Evolutionary conservation across 2,888 invertebrate genomes (phyloP).

Genomic region (Kryphioiulus occultus): DNA sequence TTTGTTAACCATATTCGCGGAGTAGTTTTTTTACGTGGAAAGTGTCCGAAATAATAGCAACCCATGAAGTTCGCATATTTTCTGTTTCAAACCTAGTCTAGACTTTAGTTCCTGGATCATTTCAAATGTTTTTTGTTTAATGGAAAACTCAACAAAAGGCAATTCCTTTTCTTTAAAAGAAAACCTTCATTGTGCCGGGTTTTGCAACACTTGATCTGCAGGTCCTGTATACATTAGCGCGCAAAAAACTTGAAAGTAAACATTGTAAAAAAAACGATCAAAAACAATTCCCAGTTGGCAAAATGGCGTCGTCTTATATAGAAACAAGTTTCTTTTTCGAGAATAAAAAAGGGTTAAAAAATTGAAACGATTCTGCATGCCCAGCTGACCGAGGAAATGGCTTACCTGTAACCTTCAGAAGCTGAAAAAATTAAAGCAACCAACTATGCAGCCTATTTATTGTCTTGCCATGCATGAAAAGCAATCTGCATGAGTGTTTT

Average conservation of each 20-base stretch:
- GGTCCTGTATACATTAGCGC: background rate
- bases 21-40: background rate
- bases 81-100: background rate
- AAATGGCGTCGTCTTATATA: background rate
- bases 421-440: background rate
- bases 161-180: background rate
- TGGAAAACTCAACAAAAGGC: slow-evolving; percentile 3
- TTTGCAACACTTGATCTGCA: slow-evolving; percentile 5
- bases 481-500: background rate
- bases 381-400: slow-evolving; percentile 5
- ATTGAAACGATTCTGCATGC: background rate
- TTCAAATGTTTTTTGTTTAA: background rate
- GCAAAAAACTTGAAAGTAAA: background rate
- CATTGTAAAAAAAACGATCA: background rate
- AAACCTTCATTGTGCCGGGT: background rate
- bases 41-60: background rate
- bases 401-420: slow-evolving; percentile 5
- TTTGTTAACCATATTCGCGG: too few relatives aligned
- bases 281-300: background rate
- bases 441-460: background rate
- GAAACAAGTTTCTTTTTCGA: background rate
- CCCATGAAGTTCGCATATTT: background rate
- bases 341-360: background rate
- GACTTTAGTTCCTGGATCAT: background rate
- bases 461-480: background rate